Conservation (phyloP, 2,888 invertebrate genomes). For the Aplocera efformata region DNA sequence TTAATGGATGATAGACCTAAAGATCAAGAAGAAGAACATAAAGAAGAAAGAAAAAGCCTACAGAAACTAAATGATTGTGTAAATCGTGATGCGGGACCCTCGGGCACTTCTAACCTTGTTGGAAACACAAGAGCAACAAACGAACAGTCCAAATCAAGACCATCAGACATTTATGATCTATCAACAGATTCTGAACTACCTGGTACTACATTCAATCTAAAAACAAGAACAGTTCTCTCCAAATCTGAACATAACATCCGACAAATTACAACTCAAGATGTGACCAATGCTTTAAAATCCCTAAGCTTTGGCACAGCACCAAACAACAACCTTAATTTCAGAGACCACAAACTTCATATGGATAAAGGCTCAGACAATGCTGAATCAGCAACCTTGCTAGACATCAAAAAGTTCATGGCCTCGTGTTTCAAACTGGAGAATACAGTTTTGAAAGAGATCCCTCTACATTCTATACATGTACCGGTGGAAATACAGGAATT, state of each 20-base stretch:
- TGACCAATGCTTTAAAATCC: conserved; percentile 60
- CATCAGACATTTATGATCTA: no score
- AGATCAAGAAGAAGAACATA: conserved; percentile 39
- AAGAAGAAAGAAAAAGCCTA: conserved; percentile 26
- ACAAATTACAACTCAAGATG: conserved; percentile 59
- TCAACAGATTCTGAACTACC: conserved; percentile 46
- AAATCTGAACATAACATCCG: conserved; percentile 70
- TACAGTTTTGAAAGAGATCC: conserved; percentile 37
- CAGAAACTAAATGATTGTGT: conserved; percentile 28
- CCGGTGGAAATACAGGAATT: conserved; percentile 34
- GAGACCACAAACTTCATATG: conserved; percentile 53
- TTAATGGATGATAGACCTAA: conserved; percentile 65
- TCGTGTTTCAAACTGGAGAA: conserved; percentile 60
- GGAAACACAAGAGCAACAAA: conserved; percentile 44
- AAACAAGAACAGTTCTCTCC: conserved; percentile 53
- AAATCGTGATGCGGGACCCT: conserved; percentile 23
- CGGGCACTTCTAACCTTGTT: conserved; percentile 38
- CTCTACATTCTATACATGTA: conserved; percentile 41
- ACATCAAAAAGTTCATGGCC: conserved; percentile 63
- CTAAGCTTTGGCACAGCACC: conserved; percentile 47
- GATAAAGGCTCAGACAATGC: conserved; percentile 34
- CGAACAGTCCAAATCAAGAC: conserved; percentile 69
- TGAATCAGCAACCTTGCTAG: conserved; percentile 50
- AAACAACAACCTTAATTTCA: conserved; percentile 40
- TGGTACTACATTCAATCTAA: conserved; percentile 44